A percentile compares a stretch with the other conserved stretches of the same genome.
These are phyloP conservation scores for Semibalanus balanoides DNA, from an alignment of 1,140 invertebrate genomes.

Conservation along the genomic window DNA sequence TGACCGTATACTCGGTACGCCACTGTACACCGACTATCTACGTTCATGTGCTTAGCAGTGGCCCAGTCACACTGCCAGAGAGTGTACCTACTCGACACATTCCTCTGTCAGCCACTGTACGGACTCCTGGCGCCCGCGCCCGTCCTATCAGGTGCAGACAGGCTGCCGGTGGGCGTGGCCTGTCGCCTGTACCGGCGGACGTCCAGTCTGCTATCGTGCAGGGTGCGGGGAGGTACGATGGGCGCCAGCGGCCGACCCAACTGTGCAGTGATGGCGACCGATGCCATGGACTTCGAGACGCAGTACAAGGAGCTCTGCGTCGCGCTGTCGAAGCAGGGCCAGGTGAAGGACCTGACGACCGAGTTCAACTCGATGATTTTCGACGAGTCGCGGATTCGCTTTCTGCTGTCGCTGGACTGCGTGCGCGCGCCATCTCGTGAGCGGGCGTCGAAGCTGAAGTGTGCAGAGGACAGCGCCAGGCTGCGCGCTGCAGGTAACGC, in stretches of 20 bases:
- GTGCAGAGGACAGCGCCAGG: background rate
- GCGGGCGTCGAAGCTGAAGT: background rate
- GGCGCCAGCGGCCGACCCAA: background rate
- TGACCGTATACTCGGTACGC: too few species aligned
- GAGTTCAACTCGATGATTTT: background rate
- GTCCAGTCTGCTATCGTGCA: too few species aligned
- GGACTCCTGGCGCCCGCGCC: too few species aligned
- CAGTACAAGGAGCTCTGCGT: background rate
- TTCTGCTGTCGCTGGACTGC: background rate
- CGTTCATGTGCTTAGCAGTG: too few species aligned
- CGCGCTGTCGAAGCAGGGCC: background rate
- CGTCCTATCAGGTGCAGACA: too few species aligned
- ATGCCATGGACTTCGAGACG: background rate
- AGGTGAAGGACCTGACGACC: background rate
- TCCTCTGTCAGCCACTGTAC: too few species aligned
- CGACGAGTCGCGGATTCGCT: background rate
- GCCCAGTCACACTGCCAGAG: too few species aligned
- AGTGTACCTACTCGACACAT: too few species aligned
- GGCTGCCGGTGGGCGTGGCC: background rate
- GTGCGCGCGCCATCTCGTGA: background rate
- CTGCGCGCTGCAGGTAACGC: background rate
- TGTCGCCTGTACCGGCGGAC: too few species aligned
- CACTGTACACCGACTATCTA: too few species aligned
- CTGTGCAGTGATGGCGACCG: too few species aligned
- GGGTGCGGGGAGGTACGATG: background rate